Conservation (phyloP, 2,888 invertebrate genomes). For the Nudaria mundana region DNA sequence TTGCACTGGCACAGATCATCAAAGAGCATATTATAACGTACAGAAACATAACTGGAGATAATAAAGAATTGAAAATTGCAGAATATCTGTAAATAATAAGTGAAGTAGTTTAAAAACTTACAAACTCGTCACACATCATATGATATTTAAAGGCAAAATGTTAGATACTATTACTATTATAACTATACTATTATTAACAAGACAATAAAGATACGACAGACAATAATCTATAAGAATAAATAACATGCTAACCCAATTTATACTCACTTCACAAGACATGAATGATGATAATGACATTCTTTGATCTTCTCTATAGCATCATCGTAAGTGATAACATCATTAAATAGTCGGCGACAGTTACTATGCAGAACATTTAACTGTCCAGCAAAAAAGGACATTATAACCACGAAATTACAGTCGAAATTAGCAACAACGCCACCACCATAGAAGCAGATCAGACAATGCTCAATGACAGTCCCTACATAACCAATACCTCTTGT, state of each 20-base stretch:
- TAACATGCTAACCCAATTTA: too few species aligned
- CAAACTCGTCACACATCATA: too few species aligned
- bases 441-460: conserved; percentile 57
- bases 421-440: conserved; percentile 64
- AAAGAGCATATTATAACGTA: conserved; percentile 72
- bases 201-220: too few species aligned
- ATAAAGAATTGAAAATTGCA: conserved; percentile 51
- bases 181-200: too few species aligned
- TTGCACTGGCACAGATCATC: conserved; percentile 71
- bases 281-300: conserved; percentile 56
- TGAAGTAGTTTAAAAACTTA: too few species aligned
- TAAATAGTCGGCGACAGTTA: conserved; percentile 54
- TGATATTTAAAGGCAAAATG: too few species aligned
- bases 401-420: conserved; percentile 60
- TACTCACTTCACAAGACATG: conserved; percentile 54
- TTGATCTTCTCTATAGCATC: conserved; percentile 45
- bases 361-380: conserved; percentile 55
- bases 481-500: conserved; percentile 54
- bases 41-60: conserved; percentile 71
- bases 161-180: too few species aligned
- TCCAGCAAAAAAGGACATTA: conserved; percentile 68
- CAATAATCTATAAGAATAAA: too few species aligned
- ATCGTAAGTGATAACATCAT: conserved; percentile 15
- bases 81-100: conserved; percentile 48
- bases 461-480: conserved; percentile 44